Base-by-base conservation (phyloP, 2,113 vertebrate species). In the Corapipo altera region DNA sequence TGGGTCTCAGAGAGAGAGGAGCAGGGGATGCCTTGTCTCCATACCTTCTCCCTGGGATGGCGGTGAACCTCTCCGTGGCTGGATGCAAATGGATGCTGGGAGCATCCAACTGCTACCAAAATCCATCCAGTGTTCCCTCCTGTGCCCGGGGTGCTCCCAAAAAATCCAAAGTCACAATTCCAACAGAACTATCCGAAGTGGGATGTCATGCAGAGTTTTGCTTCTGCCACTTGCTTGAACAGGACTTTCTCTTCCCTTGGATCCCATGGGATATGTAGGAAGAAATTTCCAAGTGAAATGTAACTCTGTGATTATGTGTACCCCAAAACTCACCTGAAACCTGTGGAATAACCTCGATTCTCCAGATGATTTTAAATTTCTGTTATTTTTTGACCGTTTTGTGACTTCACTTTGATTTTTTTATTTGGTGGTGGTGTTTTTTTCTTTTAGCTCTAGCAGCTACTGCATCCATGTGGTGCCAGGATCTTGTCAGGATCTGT, bases 401-500 rank as follows among this genome's bases (percentile, higher is more conserved):
- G 32, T 75, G 85, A 72, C 52, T 70, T 93, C 12, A 35, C 51
- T 73, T 72, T 26, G 43, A 32, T 44, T 73, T 95, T 51, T 71
- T 82, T 44, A 37, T 37, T 37, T 37, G 37, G 37, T 27, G 8
- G 15, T 24, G 24, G 5, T 13, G 37, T 51, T 26, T 27, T 27
- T 15, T 52, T 52, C 52, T 75, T 82, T 46, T 62, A 86, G 76
- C 35, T 52, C 37, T 57, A 55, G 72, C 43, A 91, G 57, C 64
- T 65, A 71, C 70, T 69, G 73, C 17, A 4, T 64, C 52, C 33
- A 6, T 61, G 57, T 35, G 44, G 58, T 24, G 22, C n/a, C 35
- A 72, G 72, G 33, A 83, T 92, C 90, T 77, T 77, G 6, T 81
- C 51, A n/a, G 33, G 92, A 67, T 46, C 64, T 90, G 28, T 49